Evolutionary conservation across 2,888 invertebrate genomes (phyloP), one percentile per base, ranked within the genome.

Genomic region (Antitype chi): DNA sequence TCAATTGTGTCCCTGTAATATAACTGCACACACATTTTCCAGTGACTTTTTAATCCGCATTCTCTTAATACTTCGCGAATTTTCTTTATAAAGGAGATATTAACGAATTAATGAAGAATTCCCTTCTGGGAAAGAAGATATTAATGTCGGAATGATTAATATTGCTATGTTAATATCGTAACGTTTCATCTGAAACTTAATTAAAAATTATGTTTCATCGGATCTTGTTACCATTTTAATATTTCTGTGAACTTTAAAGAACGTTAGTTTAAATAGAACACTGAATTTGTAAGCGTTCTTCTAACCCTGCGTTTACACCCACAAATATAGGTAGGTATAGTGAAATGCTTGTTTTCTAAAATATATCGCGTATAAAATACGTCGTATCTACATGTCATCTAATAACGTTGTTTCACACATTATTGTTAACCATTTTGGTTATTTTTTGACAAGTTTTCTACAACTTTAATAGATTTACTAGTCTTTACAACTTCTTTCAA

Each of bases 71-170:
- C 25, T 32, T 17, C 20, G 1, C 1, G 28, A 28, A 32, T 66
- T 53, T 71, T 38, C 9, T 15, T 43, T n/a, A 57, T 25, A 63
- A n/a, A 52, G 23, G 55, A 32, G 13, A 70, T 55, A 78, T 60
- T 70, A 43, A 49, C 20, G 23, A 77, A 67, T 67, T 68, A 72
- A 62, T 78, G 49, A 78, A 62, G 43, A 71, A 32, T 78, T 78
- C 28, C 38, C 28, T 72, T 53, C 52, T 59, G 52, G 74, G 55
- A 53, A 79, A 69, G 53, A 52, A 66, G 49, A 49, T 74, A 70
- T 69, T 64, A 32, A 53, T 25, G 32, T 72, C 28, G 43, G 23
- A 73, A 57, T 78, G 38, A 79, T 74, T 64, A 74, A 66, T 80
- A 70, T 60, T 60, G 47, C 69, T 80, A 4, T 69, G 64, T 74